Conservation (phyloP, 2,797 vertebrate species). For the Anniella stebbinsi region DNA sequence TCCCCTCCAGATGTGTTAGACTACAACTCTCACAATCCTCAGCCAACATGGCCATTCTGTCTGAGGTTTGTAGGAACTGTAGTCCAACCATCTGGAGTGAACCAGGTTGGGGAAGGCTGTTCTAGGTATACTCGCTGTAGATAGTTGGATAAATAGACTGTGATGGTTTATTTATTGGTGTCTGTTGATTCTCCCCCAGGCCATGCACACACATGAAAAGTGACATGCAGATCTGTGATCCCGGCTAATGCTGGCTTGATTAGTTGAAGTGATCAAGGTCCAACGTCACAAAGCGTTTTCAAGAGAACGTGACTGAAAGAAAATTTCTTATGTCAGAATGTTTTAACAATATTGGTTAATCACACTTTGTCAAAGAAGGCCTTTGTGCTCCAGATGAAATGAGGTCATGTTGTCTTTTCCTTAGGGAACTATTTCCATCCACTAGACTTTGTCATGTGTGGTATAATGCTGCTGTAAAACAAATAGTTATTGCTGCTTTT, state of each 20-base stretch:
- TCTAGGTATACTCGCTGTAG: not conserved
- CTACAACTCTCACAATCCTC: too few relatives aligned
- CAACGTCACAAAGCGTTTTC: not conserved
- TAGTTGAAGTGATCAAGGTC: not conserved
- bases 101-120: too few relatives aligned
- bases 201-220: not conserved
- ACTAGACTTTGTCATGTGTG: constrained; percentile 76
- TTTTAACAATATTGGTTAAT: constrained; percentile 44
- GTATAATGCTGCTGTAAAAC: constrained; percentile 70
- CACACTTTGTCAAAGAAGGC: not conserved
- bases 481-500: constrained; percentile 58
- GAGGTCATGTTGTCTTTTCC: constrained; percentile 74
- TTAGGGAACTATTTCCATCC: constrained; percentile 71
- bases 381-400: not conserved
- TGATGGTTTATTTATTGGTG: not conserved
- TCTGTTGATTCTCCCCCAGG: not conserved
- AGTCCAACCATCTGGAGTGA: too few relatives aligned
- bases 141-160: not conserved
- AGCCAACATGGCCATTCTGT: too few relatives aligned
- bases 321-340: constrained; percentile 21
- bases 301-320: not conserved
- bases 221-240: not conserved
- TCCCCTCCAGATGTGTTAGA: too few relatives aligned
- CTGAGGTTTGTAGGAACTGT: too few relatives aligned
- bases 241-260: constrained; percentile 11